Evolutionary conservation across 2,113 vertebrate genomes (phyloP).

Genomic region (Archocentrus centrarchus): DNA sequence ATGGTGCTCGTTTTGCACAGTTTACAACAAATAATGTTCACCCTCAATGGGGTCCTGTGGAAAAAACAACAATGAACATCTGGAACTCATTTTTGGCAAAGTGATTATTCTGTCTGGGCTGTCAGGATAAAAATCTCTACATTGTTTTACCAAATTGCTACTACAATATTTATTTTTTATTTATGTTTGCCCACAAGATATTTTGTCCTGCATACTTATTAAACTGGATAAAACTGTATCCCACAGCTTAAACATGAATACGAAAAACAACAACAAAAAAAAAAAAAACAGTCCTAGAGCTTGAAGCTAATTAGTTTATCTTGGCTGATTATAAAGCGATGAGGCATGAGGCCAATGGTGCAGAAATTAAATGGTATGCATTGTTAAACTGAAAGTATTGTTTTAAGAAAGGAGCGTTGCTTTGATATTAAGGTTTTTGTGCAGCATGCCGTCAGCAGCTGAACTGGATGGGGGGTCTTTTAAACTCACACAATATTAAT

Average conservation of each 20-base stretch:
- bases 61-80: conserved; percentile 63
- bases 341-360: neutral
- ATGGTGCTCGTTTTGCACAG: conserved; percentile 44
- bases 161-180: neutral
- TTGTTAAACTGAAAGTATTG: too few species aligned
- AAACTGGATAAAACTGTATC: neutral
- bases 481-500: neutral
- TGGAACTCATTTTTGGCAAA: conserved; percentile 70
- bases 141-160: conserved; percentile 42
- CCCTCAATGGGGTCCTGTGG: conserved; percentile 46
- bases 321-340: neutral
- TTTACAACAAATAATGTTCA: conserved; percentile 59
- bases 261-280: too few species aligned
- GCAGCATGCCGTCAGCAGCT: neutral
- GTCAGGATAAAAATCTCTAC: conserved; percentile 48
- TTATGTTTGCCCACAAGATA: conserved; percentile 12
- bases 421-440: neutral
- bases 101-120: conserved; percentile 69
- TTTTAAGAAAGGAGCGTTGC: neutral
- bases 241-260: neutral
- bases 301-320: neutral
- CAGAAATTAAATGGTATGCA: neutral
- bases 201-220: neutral
- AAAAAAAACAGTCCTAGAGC: neutral
- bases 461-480: neutral